phyloP scores from a whole-genome alignment of 64 coral and sea anemone species.

The Cladopsammia gracilis region DNA sequence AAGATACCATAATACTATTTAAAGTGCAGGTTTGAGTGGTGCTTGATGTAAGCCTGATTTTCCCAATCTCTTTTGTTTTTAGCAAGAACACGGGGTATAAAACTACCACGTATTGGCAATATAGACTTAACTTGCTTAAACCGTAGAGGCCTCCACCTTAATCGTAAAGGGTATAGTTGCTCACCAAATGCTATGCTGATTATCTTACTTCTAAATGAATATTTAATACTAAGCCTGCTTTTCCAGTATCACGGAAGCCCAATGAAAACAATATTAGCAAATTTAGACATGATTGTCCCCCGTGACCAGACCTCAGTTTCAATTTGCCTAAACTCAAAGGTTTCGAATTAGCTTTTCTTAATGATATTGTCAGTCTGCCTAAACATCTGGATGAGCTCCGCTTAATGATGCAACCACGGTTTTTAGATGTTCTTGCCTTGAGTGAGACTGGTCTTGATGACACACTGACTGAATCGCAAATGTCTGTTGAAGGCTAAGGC shows the following conservation, averaged over 20 bases:
- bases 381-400: constrained; percentile 39
- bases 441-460: constrained; percentile 29
- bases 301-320: not conserved
- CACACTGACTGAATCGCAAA: not conserved
- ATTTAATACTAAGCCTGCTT: not conserved
- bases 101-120: not conserved
- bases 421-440: constrained; percentile 14
- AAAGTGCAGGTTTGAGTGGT: no score
- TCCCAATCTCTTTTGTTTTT: no score
- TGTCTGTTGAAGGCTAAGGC: constrained; percentile 11
- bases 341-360: constrained; percentile 21
- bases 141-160: not conserved
- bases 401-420: not conserved
- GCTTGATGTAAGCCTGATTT: no score
- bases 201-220: not conserved
- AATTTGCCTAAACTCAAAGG: constrained; percentile 28
- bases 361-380: constrained; percentile 25
- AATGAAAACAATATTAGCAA: not conserved
- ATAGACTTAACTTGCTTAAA: not conserved
- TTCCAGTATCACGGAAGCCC: not conserved
- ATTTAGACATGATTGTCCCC: not conserved
- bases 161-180: constrained; percentile 22
- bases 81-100: not conserved
- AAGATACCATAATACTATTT: no score
- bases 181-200: not conserved